These are phyloP conservation scores for Seriola rivoliana DNA, from an alignment of 2,113 vertebrate species.

Conservation along the genomic window DNA sequence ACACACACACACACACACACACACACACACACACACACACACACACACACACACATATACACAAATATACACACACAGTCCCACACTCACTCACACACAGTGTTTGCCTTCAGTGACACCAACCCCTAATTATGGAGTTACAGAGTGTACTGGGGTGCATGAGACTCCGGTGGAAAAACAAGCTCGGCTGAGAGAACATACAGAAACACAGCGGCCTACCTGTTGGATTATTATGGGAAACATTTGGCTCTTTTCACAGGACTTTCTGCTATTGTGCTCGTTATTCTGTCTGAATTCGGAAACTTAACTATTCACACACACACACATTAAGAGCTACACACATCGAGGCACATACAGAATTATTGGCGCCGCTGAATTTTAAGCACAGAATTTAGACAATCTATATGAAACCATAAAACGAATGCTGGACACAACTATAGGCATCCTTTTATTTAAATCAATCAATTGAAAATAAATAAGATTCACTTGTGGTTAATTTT, in stretches of 20 bases:
- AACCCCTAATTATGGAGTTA: conserved; percentile 66
- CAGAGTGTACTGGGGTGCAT: conserved; percentile 46
- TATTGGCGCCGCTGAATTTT: too few relatives aligned
- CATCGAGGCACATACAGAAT: not conserved
- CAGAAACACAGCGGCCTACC: conserved; percentile 9
- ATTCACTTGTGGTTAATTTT: too few relatives aligned
- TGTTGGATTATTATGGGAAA: conserved; percentile 50
- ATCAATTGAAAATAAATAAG: too few relatives aligned
- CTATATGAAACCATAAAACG: too few relatives aligned
- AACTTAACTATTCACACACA: conserved; percentile 25
- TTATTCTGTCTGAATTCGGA: conserved; percentile 6
- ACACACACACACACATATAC: conserved; percentile 5
- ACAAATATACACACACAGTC: not conserved
- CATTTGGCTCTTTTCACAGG: conserved; percentile 54
- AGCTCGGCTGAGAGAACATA: conserved; percentile 39
- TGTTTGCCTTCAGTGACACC: conserved; percentile 59
- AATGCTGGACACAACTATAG: too few relatives aligned
- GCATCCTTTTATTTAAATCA: too few relatives aligned
- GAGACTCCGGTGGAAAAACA: conserved; percentile 57
- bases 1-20: too few relatives aligned
- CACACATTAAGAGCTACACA: conserved; percentile 11
- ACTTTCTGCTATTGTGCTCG: conserved; percentile 26
- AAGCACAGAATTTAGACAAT: too few relatives aligned
- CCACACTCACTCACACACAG: conserved; percentile 16
- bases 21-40: conserved; percentile 1